Conservation (phyloP, 2,888 invertebrate species). For the Idaea aversata region DNA sequence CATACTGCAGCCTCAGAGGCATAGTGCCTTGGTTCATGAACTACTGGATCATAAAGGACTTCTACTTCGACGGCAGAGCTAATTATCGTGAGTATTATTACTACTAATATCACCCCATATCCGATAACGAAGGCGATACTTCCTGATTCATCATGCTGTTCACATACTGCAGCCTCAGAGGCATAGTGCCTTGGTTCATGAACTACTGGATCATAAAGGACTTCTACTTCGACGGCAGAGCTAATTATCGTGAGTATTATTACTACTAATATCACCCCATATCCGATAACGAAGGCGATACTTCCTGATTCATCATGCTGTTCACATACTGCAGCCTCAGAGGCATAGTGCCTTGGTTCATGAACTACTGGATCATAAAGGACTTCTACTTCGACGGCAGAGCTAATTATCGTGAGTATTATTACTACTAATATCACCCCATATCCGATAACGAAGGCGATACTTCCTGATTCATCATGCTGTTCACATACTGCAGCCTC, state of each 20-base stretch:
- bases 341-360: too few species aligned
- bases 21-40: slow-evolving; percentile 65
- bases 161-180: slow-evolving; percentile 57
- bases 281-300: too few species aligned
- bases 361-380: too few species aligned
- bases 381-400: too few species aligned
- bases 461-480: too few species aligned
- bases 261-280: too few species aligned
- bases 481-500: too few species aligned
- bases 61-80: slow-evolving; percentile 50
- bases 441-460: too few species aligned
- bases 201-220: slow-evolving; percentile 71
- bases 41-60: slow-evolving; percentile 67
- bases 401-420: too few species aligned
- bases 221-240: slow-evolving; percentile 53
- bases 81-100: slow-evolving; percentile 46
- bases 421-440: too few species aligned
- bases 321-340: too few species aligned
- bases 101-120: slow-evolving; percentile 11
- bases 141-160: slow-evolving; percentile 62
- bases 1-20: slow-evolving; percentile 56
- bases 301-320: too few species aligned
- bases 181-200: slow-evolving; percentile 60
- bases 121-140: slow-evolving; percentile 42
- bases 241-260: slow-evolving; percentile 46